Evolutionary conservation across 2,113 vertebrate genomes (phyloP).

Genomic region (Piliocolobus tephrosceles): DNA sequence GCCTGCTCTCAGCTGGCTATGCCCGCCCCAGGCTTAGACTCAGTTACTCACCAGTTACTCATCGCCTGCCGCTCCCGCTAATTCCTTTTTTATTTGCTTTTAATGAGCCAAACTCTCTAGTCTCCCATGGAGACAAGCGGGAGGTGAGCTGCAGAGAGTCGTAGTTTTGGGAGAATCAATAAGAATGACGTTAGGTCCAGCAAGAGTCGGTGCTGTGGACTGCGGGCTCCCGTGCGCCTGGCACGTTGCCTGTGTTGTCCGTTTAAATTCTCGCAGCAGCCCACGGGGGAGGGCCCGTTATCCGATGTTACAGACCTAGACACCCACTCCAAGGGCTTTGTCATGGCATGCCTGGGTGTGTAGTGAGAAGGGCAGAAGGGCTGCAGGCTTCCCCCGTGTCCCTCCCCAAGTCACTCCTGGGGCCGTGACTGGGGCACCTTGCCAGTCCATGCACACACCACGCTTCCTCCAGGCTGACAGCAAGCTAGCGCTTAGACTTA

Average conservation of each 20-base stretch:
- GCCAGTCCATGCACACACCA: rapidly evolving
- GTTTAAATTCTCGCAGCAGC: rapidly evolving
- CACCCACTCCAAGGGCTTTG: rapidly evolving
- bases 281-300: rapidly evolving
- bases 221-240: rapidly evolving
- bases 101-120: constrained; percentile 51
- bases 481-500: rapidly evolving
- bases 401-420: background rate
- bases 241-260: rapidly evolving
- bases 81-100: constrained; percentile 60
- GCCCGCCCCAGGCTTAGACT: background rate
- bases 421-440: background rate
- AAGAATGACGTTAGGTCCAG: rapidly evolving
- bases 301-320: background rate
- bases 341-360: background rate
- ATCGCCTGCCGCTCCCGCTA: constrained; percentile 26
- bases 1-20: background rate
- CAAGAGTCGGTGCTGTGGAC: rapidly evolving
- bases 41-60: constrained; percentile 59
- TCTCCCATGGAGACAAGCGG: background rate
- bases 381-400: background rate
- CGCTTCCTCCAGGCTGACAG: background rate
- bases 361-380: too few relatives aligned
- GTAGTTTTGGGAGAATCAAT: background rate
- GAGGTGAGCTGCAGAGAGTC: background rate